Percentiles rank a stretch among this genome's conserved stretches.
phyloP scores from a whole-genome alignment of 1,140 invertebrate species.

The Trachelipus rathkii region DNA sequence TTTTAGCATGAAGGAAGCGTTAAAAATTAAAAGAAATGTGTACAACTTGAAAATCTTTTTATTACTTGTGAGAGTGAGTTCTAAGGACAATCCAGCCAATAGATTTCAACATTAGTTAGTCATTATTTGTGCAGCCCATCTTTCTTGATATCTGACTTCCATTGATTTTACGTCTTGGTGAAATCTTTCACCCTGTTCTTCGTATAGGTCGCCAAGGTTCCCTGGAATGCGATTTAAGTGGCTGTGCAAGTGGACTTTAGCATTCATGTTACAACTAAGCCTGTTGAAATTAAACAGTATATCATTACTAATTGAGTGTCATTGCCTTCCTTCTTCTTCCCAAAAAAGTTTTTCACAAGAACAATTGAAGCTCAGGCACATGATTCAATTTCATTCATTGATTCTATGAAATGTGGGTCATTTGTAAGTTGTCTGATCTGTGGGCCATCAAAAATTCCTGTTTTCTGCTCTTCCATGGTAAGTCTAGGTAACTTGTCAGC shows the following conservation, averaged over 20 bases:
- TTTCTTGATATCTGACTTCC: no score
- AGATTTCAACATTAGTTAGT: no score
- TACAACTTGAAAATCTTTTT: no score
- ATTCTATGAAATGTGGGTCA: constrained; percentile 11
- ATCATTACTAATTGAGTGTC: neutral
- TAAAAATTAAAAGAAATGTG: no score
- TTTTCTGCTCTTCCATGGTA: neutral
- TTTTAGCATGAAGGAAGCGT: no score
- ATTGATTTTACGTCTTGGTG: no score
- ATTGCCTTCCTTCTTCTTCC: constrained; percentile 3
- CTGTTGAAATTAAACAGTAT: constrained; percentile 17
- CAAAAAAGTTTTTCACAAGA: constrained; percentile 23
- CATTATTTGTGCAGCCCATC: no score
- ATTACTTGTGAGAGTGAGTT: no score
- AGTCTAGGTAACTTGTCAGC: neutral
- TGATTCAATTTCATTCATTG: constrained; percentile 1
- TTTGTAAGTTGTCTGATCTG: constrained; percentile 17
- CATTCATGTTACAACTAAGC: constrained; percentile 24
- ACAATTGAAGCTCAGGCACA: constrained; percentile 12
- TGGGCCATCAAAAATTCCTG: constrained; percentile 12
- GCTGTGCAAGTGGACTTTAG: constrained; percentile 25
- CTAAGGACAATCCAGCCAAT: no score
- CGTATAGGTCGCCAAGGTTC: constrained; percentile 18
- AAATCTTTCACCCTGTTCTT: constrained; percentile 13
- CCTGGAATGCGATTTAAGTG: constrained; percentile 31